Evolutionary conservation across 2,888 invertebrate species (phyloP).

Genomic region (Kryphioiulus occultus): DNA sequence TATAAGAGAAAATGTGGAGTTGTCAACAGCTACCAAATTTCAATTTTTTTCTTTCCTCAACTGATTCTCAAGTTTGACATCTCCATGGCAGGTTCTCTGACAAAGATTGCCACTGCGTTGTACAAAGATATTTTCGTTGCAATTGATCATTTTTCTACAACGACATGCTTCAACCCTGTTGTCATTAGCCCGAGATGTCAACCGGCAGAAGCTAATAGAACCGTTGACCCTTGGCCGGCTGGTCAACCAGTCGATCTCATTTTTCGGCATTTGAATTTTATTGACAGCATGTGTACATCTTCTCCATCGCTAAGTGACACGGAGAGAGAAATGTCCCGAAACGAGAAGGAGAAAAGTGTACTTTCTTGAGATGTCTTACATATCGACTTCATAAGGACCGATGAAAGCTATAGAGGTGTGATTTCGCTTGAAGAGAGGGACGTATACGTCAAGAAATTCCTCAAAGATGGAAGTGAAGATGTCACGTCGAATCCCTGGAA

Average conservation of each 20-base stretch:
- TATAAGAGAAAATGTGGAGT: no score
- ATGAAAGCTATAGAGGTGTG: not conserved
- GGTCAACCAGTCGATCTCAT: not conserved
- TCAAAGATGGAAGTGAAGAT: conserved; percentile 2
- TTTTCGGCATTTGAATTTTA: conserved; percentile 3
- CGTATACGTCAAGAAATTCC: not conserved
- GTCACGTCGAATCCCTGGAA: conserved; percentile 1
- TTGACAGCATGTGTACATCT: not conserved
- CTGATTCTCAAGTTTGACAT: not conserved
- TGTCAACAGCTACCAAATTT: not conserved
- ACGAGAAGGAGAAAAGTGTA: not conserved
- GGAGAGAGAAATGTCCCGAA: not conserved
- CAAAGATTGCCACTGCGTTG: not conserved
- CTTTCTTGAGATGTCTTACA: not conserved
- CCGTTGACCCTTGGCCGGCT: not conserved
- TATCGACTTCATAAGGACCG: not conserved
- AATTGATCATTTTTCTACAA: not conserved
- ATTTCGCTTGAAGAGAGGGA: not conserved
- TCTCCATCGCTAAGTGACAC: not conserved
- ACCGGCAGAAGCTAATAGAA: not conserved
- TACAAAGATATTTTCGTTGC: not conserved
- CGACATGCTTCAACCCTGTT: not conserved
- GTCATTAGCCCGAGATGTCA: not conserved
- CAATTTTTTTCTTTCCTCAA: no score
- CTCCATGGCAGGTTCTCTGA: not conserved